These are phyloP conservation scores for Onychomys leucogaster DNA, from an alignment of 2,797 vertebrate species.

Conservation along the genomic window DNA sequence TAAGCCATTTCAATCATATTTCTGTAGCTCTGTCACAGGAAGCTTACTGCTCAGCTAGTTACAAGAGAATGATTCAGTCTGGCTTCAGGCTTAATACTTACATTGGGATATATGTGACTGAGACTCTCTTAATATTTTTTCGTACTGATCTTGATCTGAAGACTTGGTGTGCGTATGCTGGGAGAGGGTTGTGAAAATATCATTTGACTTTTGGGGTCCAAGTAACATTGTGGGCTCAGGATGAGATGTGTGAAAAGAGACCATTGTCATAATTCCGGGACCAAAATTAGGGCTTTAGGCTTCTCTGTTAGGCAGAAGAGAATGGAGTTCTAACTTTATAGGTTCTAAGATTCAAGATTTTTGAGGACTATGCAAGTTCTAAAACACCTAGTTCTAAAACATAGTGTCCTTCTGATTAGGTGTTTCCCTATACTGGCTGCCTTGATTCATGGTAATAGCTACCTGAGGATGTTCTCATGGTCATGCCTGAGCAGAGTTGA, in stretches of 20 bases:
- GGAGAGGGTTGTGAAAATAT: background rate
- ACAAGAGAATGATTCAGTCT: background rate
- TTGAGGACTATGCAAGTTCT: background rate
- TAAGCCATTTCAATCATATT: background rate
- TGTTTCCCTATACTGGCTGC: background rate
- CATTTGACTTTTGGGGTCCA: constrained; percentile 13
- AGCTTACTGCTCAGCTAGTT: background rate
- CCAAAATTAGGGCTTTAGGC: background rate
- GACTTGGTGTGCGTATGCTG: background rate
- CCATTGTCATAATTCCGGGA: background rate
- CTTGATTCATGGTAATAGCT: background rate
- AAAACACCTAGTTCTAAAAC: background rate
- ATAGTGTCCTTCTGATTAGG: background rate
- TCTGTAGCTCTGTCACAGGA: background rate
- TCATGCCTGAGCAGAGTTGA: background rate
- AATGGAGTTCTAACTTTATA: background rate
- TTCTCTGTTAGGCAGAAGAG: background rate
- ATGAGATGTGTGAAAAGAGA: background rate
- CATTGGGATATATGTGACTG: background rate
- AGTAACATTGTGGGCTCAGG: background rate
- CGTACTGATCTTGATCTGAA: background rate
- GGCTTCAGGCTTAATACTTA: background rate
- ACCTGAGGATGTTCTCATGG: background rate
- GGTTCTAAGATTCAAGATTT: background rate
- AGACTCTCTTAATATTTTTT: background rate